Evolutionary conservation across 2,113 vertebrate species (phyloP).

Genomic region (Heterotis niloticus): DNA sequence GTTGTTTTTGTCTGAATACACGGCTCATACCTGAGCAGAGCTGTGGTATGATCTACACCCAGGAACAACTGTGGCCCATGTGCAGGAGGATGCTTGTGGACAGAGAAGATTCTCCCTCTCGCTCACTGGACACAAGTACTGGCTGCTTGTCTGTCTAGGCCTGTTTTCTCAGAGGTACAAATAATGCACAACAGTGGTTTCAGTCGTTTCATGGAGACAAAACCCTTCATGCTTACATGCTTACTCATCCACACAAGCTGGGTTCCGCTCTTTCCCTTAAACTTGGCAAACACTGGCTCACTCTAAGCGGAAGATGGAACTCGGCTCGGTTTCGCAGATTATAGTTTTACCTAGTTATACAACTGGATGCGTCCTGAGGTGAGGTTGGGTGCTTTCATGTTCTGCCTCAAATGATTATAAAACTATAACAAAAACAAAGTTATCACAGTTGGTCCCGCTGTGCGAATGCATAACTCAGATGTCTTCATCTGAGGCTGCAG

Average conservation of each 20-base stretch:
- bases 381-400: background rate
- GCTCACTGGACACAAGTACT: background rate
- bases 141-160: background rate
- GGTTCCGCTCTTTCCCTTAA: too few relatives aligned
- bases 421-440: background rate
- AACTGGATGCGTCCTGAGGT: background rate
- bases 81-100: background rate
- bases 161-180: background rate
- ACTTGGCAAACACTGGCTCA: too few relatives aligned
- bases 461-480: background rate
- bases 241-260: too few relatives aligned
- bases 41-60: constrained; percentile 25
- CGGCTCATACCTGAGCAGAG: background rate
- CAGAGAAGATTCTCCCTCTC: background rate
- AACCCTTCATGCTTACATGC: too few relatives aligned
- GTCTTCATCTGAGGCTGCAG: too few relatives aligned
- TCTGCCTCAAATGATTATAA: background rate
- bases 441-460: background rate
- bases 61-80: constrained; percentile 28
- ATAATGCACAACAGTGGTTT: too few relatives aligned
- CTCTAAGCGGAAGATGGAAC: too few relatives aligned
- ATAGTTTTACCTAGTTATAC: background rate
- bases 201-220: too few relatives aligned
- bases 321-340: background rate
- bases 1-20: constrained; percentile 20